Base-by-base conservation (phyloP, 2,113 vertebrate genomes). In the Corydoras maculifer region DNA sequence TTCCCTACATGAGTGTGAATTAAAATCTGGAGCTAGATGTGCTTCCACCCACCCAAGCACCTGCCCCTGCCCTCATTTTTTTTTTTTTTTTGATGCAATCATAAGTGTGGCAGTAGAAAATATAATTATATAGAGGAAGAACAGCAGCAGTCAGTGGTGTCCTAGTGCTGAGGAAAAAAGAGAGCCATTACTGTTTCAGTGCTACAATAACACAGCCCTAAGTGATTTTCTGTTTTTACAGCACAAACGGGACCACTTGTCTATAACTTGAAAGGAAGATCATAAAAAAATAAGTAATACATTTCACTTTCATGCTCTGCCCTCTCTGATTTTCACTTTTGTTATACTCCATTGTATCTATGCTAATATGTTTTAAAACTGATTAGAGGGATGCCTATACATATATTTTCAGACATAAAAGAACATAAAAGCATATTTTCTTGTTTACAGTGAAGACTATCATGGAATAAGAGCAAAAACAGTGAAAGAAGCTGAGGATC, bases 181-280 rank as follows among this genome's bases (percentile, higher is more conserved):
- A 13, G 55, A 14, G 25, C 63, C 62, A 65, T 78, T 85, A 85
- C 80, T 79, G 86, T 82, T 77, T 79, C 85, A 79, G 65, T 74
- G 80, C 84, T 84, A 85, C 85, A 92, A 90, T 90, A 91, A 92
- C 91, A 91, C 92, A 91, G 87, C 86, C 90, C 89, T 86, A 88
- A 91, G 94, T 93, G 92, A 93, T 93, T 94, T 91, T 87, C 82
- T 78, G 85, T 88, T 88, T 94, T 94, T 93, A 92, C 91, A 87
- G 89, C 92, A 90, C 90, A 85, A 87, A 91, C 91, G 86, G 82
- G 85, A 89, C 91, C 84, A 79, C 86, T 91, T 92, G 92, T 94
- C 93, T 91, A 92, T 90, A 93, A 92, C 91, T 92, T 90, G 89
- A 93, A 90, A 85, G 81, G 15, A 57, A 13, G 3, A 4, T 7